Evolutionary conservation across 1,140 invertebrate species (phyloP), one percentile per base, ranked within the genome.

Genomic region (Ladona fulva): DNA sequence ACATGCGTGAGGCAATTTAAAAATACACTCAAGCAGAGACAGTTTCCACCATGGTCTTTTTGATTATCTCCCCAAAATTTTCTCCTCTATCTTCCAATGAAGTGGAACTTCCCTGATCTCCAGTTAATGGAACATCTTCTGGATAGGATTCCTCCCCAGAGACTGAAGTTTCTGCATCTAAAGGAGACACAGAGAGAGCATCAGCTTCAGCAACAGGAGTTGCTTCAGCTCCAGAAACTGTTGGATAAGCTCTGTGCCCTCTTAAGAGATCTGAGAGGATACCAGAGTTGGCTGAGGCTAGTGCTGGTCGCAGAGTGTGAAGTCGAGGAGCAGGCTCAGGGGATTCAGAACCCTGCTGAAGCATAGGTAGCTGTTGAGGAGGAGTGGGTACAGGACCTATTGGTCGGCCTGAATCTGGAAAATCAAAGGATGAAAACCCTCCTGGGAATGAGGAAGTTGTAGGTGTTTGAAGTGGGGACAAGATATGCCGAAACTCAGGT

Each of bases 51-150:
- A 96, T 95, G 42, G 94, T 93, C 85, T 96, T 95, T 85, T 95
- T 96, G 80, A 96, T 95, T 79, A 96, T 94, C 87, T 96, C 94
- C 59, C 94, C 94, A 84, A 96, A 95, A 85, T 95, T 95, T 82
- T 94, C 93, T 76, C 77, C 76, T 52, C 89, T 88, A 79, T 86
- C 87, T 75, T 89, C 86, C 10, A 85, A 87, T 10, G 82, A 80
- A 74, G 86, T 85, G 37, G 83, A 79, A 37, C 16, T 42, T 75
- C 59, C 79, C 77, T n/a, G 80, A 79, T 79, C 74, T 66, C 3
- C 80, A 22, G 81, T 78, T 74, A 79, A 79, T 42, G 80, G 76
- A 22, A 78, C 75, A 42, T 78, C 79, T 29, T 79, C 78, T 25
- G 77, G 25, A 78, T 76, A 77, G 10, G 79, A 78, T 1, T 79